Percentiles rank a stretch among this genome's conserved stretches.
Evolutionary conservation across 2,113 vertebrate species (phyloP).

Genomic region (Dasypus novemcinctus): DNA sequence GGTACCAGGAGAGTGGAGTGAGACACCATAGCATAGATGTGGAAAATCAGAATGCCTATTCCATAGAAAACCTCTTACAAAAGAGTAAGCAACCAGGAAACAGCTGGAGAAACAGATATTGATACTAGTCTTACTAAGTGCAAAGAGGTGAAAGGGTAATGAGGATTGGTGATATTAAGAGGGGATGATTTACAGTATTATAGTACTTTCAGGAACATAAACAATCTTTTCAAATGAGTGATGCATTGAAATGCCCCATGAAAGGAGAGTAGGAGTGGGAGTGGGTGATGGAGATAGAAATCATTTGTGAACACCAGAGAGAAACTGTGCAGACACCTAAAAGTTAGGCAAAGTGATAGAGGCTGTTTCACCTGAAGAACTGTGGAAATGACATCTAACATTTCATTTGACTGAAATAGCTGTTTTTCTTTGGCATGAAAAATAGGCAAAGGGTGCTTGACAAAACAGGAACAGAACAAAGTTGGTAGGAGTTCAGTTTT

Average conservation of each 20-base stretch:
- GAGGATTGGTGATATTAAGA: constrained; percentile 25
- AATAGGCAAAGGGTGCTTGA: neutral
- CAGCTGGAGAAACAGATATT: constrained; percentile 32
- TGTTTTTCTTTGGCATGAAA: neutral
- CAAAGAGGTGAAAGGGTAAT: neutral
- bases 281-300: neutral
- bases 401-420: neutral
- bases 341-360: neutral
- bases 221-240: neutral
- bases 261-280: neutral
- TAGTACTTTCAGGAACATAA: constrained; percentile 50
- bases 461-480: neutral
- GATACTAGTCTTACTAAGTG: constrained; percentile 41
- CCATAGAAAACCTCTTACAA: constrained; percentile 8
- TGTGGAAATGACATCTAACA: neutral
- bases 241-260: neutral
- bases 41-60: neutral
- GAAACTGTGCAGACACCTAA: neutral
- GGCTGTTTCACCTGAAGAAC: neutral
- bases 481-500: neutral
- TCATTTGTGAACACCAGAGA: neutral
- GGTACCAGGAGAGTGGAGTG: too few species aligned
- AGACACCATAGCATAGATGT: neutral
- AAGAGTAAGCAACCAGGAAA: constrained; percentile 53
- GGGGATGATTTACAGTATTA: constrained; percentile 22